phyloP scores from a whole-genome alignment of 2,888 invertebrate species.

The Oscheius sp. region DNA sequence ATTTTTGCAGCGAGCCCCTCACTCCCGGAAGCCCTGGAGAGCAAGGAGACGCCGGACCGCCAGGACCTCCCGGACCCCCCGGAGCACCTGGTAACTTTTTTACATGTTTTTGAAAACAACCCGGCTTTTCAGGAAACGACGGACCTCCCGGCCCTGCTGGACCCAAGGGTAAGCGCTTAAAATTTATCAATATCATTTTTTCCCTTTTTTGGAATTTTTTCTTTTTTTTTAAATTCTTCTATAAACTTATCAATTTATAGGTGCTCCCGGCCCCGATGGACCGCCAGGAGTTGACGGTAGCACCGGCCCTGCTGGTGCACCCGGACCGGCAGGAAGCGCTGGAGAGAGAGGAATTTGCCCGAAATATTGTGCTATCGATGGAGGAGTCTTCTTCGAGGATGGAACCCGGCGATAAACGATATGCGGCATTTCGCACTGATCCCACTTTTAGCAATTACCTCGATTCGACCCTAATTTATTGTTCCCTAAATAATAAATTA shows the following conservation, averaged over 20 bases:
- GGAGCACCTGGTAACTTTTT: slow-evolving; percentile 55
- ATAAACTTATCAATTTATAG: slow-evolving; percentile 60
- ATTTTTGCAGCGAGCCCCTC: too few species aligned
- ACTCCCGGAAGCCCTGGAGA: slow-evolving; percentile 58
- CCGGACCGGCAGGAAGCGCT: slow-evolving; percentile 62
- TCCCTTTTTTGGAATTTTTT: too few species aligned
- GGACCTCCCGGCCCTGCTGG: slow-evolving; percentile 57
- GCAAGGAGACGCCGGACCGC: slow-evolving; percentile 28
- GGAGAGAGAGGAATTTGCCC: slow-evolving; percentile 67
- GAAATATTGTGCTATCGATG: slow-evolving; percentile 66
- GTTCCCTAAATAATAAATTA: slow-evolving; percentile 27
- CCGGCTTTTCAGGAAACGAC: too few species aligned
- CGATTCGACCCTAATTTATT: slow-evolving; percentile 35
- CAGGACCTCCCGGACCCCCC: slow-evolving; percentile 54
- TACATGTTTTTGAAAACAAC: too few species aligned
- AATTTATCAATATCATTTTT: too few species aligned
- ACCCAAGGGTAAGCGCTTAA: too few species aligned
- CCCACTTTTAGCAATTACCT: slow-evolving; percentile 35
- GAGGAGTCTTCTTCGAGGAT: slow-evolving; percentile 69
- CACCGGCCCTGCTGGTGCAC: slow-evolving; percentile 60
- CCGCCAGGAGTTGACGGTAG: slow-evolving; percentile 61
- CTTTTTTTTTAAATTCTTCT: too few species aligned
- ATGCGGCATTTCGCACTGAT: slow-evolving; percentile 16
- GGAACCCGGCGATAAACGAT: slow-evolving; percentile 61
- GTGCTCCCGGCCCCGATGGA: slow-evolving; percentile 38